phyloP scores from a whole-genome alignment of 2,888 invertebrate species.

The Unio pictorum region DNA sequence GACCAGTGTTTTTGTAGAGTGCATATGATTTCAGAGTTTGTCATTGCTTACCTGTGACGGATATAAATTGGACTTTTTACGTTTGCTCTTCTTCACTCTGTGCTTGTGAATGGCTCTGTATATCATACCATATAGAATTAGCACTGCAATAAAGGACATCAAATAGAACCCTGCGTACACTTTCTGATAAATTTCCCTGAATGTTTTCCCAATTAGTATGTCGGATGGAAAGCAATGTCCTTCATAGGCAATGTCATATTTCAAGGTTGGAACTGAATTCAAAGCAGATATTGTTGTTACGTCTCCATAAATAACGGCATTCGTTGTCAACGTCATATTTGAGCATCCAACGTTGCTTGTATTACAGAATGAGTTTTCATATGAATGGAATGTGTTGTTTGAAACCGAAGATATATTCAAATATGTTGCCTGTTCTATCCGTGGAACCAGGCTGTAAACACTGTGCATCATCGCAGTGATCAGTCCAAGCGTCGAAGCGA shows the following conservation, averaged over 20 bases:
- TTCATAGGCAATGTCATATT: constrained; percentile 10
- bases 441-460: constrained; percentile 29
- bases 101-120: constrained; percentile 56
- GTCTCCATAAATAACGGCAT: too few relatives aligned
- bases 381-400: too few relatives aligned
- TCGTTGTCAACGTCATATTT: too few relatives aligned
- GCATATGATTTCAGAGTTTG: too few relatives aligned
- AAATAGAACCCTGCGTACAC: constrained; percentile 63
- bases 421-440: too few relatives aligned
- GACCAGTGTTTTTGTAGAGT: too few relatives aligned
- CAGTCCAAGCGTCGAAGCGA: constrained; percentile 45
- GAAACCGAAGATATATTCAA: too few relatives aligned
- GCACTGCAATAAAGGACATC: constrained; percentile 63
- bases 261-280: too few relatives aligned
- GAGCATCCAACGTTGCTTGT: too few relatives aligned
- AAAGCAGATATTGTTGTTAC: too few relatives aligned
- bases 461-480: constrained; percentile 52
- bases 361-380: too few relatives aligned
- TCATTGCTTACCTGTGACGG: constrained; percentile 29
- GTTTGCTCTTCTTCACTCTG: constrained; percentile 46
- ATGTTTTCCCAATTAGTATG: constrained; percentile 46
- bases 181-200: constrained; percentile 60
- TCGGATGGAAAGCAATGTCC: constrained; percentile 55
- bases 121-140: constrained; percentile 65
- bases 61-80: constrained; percentile 56